These are phyloP conservation scores for Autographa gamma DNA, from an alignment of 2,888 invertebrate species.

Conservation along the genomic window DNA sequence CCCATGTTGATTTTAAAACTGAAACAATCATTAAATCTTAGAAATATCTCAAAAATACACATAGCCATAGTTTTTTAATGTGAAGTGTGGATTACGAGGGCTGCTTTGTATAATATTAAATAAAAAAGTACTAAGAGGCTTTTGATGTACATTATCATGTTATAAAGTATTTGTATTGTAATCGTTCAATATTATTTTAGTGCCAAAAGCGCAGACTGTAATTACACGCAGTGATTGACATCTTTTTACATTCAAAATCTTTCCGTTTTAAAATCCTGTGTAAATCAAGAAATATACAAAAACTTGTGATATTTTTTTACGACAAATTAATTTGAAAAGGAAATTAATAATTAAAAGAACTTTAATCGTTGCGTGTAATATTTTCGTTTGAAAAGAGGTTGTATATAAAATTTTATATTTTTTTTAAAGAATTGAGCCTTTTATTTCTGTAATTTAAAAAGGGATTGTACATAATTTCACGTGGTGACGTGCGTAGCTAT, in stretches of 20 bases:
- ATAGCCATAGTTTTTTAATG: neutral
- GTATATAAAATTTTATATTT: constrained; percentile 47
- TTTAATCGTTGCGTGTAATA: constrained; percentile 22
- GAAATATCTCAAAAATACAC: neutral
- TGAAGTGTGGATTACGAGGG: neutral
- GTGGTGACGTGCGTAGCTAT: constrained; percentile 50
- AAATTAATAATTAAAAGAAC: constrained; percentile 20
- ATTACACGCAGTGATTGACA: constrained; percentile 26
- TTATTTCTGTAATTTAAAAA: constrained; percentile 37
- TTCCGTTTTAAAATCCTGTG: neutral
- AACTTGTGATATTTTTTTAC: neutral
- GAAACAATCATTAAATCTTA: too few species aligned
- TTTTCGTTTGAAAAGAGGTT: constrained; percentile 41
- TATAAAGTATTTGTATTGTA: constrained; percentile 34
- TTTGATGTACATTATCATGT: constrained; percentile 56
- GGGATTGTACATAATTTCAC: constrained; percentile 46
- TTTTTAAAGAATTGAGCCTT: constrained; percentile 40
- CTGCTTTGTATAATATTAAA: neutral
- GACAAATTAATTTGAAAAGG: neutral
- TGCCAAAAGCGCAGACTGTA: constrained; percentile 68
- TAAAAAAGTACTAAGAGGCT: constrained; percentile 51
- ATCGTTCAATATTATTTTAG: constrained; percentile 61
- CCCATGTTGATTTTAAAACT: too few species aligned
- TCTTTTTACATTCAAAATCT: constrained; percentile 20
- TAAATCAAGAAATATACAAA: neutral